Evolutionary conservation across 2,797 vertebrate genomes (phyloP), one percentile per base, ranked within the genome.

Genomic region (Ctenochaetus hawaiiensis): DNA sequence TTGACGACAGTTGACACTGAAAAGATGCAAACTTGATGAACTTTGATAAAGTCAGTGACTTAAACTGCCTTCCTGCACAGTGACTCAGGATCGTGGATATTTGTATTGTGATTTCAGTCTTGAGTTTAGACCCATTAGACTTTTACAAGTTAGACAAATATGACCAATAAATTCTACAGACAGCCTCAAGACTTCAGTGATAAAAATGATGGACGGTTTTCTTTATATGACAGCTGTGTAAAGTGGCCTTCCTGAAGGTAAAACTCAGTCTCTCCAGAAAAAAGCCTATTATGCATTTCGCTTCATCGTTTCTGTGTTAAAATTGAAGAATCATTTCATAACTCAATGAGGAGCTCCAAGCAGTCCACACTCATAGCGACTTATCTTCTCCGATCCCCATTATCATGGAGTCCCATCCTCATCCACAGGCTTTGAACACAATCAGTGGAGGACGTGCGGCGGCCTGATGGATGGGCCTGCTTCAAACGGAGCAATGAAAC

Each of bases 381-480:
- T 43, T 51, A 14, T 54, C 12, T 71, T 18, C 67, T 75, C 47
- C 67, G 56, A 62, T 66, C 62, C 61, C 26, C 74, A 47, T 81
- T 67, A 44, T 76, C 77, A 22, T 61, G 11, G 23, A 49, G 53
- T 68, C 71, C 78, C 53, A 43, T 85, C 80, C 85, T 70, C 80
- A 67, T 83, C 72, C 70, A 14, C 73, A 54, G n/a, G n/a, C 81
- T 54, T 84, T 75, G 72, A 66, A 77, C 83, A 57, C 80, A 73
- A 44, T 53, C 75, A 74, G 72, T 23, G 70, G 49, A 72, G 90
- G 83, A 83, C 67, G 64, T 4, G 20, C 17, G 17, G 71, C 73
- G 61, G 87, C 72, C 82, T 94, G 94, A 94, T 92, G 89, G 92
- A 95, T 95, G 91, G 53, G 68, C 73, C 79, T 66, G 82, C 86